Base-by-base conservation (phyloP, 2,797 vertebrate genomes). In the Zenarchopterus dispar region DNA sequence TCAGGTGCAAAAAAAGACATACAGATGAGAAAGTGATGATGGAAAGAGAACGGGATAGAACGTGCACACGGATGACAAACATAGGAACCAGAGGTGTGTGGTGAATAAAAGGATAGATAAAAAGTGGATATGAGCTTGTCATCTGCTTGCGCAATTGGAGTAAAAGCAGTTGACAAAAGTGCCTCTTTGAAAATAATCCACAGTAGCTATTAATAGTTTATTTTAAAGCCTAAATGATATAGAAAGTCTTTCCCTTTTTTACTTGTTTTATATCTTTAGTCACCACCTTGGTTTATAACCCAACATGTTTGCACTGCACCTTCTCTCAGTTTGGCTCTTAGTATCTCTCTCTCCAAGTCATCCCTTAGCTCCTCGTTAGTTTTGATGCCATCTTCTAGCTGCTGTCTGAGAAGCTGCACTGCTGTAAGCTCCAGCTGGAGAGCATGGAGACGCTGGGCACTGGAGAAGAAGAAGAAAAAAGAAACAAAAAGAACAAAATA, bases 361-460 rank as follows among this genome's bases (percentile, higher is more conserved):
- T 93, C 95, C 63, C 93, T 92, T 7, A 99, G 92, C 62, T 95
- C 93, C 78, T 90, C 92, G 63, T 95, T 97, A 18, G 88, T 88
- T 47, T 89, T 91, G 80, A 99, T 87, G 8, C 93, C 92, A 0
- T 91, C 93, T 70, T 99, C 96, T 1, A 99, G 92, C 67, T 97
- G 95, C 78, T 94, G 95, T 54, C 95, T 85, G 57, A 99, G 92
- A 58, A 94, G 85, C 43, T 92, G 89, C 73, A 99, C 84, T 0
- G 90, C 91, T 8, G 93, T 92, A 56, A 98, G 78, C 76, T 98
- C 97, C 17, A 94, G 84, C 62, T 97, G 95, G 74, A 98, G 85
- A 56, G 86, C 91, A 22, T 93, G 88, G 48, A 88, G 87, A 56
- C 88, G 88, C 78, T 88, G 84, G 50, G 86, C 86, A 53, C 93